Percentiles rank a stretch among this genome's conserved stretches.
Conservation (phyloP, 2,888 invertebrate genomes). For the Ellobium chinense region DNA sequence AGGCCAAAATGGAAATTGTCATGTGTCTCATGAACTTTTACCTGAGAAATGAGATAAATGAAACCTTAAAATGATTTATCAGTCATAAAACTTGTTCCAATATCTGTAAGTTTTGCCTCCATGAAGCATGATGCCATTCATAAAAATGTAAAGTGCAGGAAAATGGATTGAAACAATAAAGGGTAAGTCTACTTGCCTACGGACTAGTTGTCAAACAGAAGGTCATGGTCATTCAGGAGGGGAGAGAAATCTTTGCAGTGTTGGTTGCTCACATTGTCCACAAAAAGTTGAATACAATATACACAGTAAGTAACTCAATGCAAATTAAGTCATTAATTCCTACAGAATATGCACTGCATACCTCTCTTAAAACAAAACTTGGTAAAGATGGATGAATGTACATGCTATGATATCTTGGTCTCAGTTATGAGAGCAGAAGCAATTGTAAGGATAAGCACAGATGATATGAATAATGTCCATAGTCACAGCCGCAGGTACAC, state of each 20-base stretch:
- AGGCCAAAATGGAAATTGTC: too few species aligned
- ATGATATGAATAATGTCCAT: background rate
- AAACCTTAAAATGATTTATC: too few species aligned
- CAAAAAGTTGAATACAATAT: background rate
- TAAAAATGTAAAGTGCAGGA: too few species aligned
- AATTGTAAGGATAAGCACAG: background rate
- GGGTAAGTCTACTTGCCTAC: background rate
- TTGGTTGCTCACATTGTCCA: slow-evolving; percentile 45
- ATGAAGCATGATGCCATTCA: too few species aligned
- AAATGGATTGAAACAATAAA: too few species aligned
- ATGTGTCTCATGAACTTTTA: too few species aligned
- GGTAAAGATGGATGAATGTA: background rate
- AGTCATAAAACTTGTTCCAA: too few species aligned
- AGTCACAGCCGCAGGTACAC: background rate
- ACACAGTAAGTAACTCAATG: slow-evolving; percentile 8
- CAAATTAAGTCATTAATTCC: background rate
- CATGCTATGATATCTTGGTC: slow-evolving; percentile 11
- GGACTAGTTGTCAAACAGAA: background rate
- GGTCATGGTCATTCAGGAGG: background rate
- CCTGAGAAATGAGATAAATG: too few species aligned
- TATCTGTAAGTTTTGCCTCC: too few species aligned
- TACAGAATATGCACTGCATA: background rate
- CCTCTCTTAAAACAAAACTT: background rate
- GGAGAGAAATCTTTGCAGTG: slow-evolving; percentile 22
- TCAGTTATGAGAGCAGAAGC: background rate